Evolutionary conservation across 2,113 vertebrate genomes (phyloP).

Genomic region (Cebidichthys violaceus): DNA sequence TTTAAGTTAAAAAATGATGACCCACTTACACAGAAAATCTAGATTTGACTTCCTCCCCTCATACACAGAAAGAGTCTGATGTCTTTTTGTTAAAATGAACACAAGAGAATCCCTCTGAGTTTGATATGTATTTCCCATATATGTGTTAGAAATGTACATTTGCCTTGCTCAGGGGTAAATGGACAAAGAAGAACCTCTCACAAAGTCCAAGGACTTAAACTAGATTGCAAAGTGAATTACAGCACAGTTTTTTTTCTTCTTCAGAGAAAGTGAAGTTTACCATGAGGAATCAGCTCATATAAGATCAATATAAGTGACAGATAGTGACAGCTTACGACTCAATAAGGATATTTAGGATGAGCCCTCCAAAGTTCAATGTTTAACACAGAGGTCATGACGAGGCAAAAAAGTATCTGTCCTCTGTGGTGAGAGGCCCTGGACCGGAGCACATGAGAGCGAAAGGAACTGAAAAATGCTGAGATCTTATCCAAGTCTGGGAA

Average conservation of each 20-base stretch:
- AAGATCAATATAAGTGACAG: conserved; percentile 2
- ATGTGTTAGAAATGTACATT: background rate
- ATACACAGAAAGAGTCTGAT: background rate
- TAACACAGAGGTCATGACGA: background rate
- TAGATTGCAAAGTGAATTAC: background rate
- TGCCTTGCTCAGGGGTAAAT: background rate
- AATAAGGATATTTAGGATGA: conserved; percentile 11
- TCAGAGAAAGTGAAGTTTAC: background rate
- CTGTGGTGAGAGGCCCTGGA: too few relatives aligned
- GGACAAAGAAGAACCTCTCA: background rate
- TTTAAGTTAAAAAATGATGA: background rate
- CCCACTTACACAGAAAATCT: background rate
- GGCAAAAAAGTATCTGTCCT: too few relatives aligned
- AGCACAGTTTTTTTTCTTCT: background rate
- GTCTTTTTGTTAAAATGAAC: background rate
- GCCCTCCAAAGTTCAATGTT: background rate
- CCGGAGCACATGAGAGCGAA: background rate
- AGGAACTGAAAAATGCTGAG: conserved; percentile 61
- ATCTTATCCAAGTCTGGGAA: background rate
- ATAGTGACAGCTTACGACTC: background rate
- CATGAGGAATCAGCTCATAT: background rate
- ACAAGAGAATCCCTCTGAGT: background rate
- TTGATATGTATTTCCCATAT: background rate
- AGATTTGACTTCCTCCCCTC: background rate
- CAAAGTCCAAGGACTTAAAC: background rate